These are phyloP conservation scores for Callimico goeldii DNA, from an alignment of 2,797 vertebrate species.

Conservation along the genomic window DNA sequence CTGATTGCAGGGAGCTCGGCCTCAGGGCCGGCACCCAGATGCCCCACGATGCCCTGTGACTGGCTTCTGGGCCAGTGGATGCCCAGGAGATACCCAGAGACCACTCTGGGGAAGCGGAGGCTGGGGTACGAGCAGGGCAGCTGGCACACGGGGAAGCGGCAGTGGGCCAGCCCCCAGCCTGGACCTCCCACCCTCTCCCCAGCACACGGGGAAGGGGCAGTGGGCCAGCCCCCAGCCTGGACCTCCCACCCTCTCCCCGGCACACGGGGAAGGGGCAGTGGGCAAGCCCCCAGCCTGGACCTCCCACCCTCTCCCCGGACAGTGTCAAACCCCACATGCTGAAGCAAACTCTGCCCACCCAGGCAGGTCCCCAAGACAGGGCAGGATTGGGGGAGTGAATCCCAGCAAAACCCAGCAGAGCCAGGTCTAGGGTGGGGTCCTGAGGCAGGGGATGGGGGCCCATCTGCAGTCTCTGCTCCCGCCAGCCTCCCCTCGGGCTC, in stretches of 20 bases:
- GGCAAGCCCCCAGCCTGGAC: background rate
- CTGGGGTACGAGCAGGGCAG: background rate
- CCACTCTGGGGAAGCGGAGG: background rate
- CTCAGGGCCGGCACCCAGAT: background rate
- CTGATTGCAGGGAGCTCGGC: no score
- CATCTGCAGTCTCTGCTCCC: background rate
- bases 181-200: background rate
- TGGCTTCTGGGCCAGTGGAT: background rate
- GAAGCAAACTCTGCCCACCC: background rate
- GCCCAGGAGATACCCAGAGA: background rate
- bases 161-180: background rate
- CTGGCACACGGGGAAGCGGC: background rate
- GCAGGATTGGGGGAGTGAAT: background rate
- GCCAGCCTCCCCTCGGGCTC: no score
- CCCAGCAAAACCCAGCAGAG: background rate
- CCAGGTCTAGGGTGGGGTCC: background rate
- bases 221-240: background rate
- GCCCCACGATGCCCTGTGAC: no score
- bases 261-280: background rate
- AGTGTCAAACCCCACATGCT: rapidly evolving
- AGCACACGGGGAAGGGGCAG: background rate
- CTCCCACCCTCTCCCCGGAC: background rate
- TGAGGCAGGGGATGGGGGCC: no score
- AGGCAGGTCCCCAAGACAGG: background rate
- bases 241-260: background rate